A percentile compares a stretch with the other conserved stretches of the same genome.
phyloP scores from a whole-genome alignment of 2,797 vertebrate species.

The Alcedo quadribrachys region DNA sequence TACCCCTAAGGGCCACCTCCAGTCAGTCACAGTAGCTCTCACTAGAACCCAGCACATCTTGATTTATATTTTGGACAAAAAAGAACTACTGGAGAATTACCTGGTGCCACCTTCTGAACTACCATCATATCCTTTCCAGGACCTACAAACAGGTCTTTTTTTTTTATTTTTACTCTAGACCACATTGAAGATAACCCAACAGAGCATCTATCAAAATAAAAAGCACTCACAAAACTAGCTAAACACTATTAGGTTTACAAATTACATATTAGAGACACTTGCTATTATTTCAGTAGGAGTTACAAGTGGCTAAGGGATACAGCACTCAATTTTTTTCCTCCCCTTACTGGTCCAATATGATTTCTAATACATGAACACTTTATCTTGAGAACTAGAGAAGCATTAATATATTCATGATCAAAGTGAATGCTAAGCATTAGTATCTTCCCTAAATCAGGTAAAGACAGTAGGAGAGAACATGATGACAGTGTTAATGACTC shows the following conservation, averaged over 20 bases:
- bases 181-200: not conserved
- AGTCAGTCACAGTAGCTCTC: not conserved
- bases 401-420: not conserved
- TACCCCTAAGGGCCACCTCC: not conserved
- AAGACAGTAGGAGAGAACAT: constrained; percentile 35
- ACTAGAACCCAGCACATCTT: not conserved
- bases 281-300: not conserved
- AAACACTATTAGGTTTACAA: not conserved
- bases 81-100: not conserved
- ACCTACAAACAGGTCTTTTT: not conserved
- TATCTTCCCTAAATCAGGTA: constrained; percentile 37
- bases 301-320: not conserved
- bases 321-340: not conserved
- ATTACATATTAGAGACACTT: not conserved
- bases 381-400: constrained; percentile 7
- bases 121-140: not conserved
- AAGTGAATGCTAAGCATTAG: constrained; percentile 10
- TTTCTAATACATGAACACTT: not conserved
- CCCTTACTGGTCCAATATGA: not conserved
- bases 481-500: constrained; percentile 53
- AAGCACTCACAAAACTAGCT: not conserved
- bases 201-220: not conserved
- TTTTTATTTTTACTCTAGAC: not conserved
- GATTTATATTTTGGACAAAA: not conserved
- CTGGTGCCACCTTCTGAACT: not conserved